These are phyloP conservation scores for Ptychoptera contaminata DNA, from an alignment of 2,888 invertebrate genomes.

Conservation along the genomic window DNA sequence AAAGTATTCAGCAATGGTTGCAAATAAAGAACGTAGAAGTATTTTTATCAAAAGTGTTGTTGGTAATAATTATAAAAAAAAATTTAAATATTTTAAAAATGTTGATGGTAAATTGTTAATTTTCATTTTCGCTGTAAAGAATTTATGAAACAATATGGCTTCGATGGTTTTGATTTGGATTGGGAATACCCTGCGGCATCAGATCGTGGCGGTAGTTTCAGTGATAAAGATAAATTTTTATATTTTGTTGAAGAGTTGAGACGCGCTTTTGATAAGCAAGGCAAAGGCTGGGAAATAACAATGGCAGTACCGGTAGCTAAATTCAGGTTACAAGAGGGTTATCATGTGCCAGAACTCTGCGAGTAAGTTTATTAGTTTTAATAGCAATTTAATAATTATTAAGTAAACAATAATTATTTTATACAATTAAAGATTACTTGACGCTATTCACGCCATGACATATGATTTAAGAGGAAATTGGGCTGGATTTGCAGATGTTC, in stretches of 20 bases:
- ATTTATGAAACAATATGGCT: slow-evolving; percentile 59
- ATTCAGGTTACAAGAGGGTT: slow-evolving; percentile 75
- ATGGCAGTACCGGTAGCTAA: slow-evolving; percentile 81
- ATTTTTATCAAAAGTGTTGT: slow-evolving; percentile 62
- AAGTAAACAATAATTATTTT: slow-evolving; percentile 6
- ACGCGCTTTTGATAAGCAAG: slow-evolving; percentile 58
- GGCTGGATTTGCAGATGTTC: slow-evolving; percentile 82
- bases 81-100: slow-evolving; percentile 20
- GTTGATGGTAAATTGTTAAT: slow-evolving; percentile 7
- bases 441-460: slow-evolving; percentile 75
- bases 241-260: slow-evolving; percentile 68
- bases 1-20: slow-evolving; percentile 73
- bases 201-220: slow-evolving; percentile 68
- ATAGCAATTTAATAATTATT: background rate
- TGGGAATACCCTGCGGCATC: slow-evolving; percentile 87
- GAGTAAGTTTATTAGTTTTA: slow-evolving; percentile 40
- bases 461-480: slow-evolving; percentile 78
- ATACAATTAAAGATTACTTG: slow-evolving; percentile 40
- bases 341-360: slow-evolving; percentile 80
- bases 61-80: slow-evolving; percentile 26
- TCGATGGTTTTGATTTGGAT: slow-evolving; percentile 76
- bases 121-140: slow-evolving; percentile 26
- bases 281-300: slow-evolving; percentile 71
- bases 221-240: slow-evolving; percentile 69
- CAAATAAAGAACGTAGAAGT: slow-evolving; percentile 47